Evolutionary conservation across 2,113 vertebrate species (phyloP), one percentile per base, ranked within the genome.

Genomic region (Chamaetylas fuelleborni): DNA sequence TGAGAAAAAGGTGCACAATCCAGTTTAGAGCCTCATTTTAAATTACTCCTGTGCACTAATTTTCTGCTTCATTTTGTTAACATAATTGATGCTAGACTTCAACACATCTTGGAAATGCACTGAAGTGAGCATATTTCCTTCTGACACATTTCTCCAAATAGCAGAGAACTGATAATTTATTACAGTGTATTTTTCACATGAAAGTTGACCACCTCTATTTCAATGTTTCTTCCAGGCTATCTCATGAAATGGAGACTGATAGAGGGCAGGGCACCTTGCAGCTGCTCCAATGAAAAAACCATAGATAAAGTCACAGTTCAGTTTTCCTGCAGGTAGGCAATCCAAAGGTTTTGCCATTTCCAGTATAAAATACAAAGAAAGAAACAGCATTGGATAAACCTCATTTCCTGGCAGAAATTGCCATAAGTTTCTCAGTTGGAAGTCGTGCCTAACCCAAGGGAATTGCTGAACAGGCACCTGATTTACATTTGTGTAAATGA

Each of bases 41-140:
- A 83, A 92, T 94, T 57, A 80, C 56, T 88, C 45, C 78, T 79
- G 34, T 91, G 71, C 87, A 54, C 29, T 91, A 85, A 95, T 95
- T 95, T 95, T 96, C 86, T 84, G 88, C 92, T 94, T 90, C 83
- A 67, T 93, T 95, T 92, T 91, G 56, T 90, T 91, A 60, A 85
- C 82, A 92, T 94, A 80, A 95, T 85, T 89, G 66, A 76, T 82
- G 87, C 34, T 57, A 23, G 91, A 78, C 60, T 74, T 90, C 65
- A 81, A 10, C 45, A 29, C 66, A 31, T 40, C 73, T 92, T 88
- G 67, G 51, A 90, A 88, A 74, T 56, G 34, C 18, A 47, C 25
- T 69, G n/a, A 65, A 84, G 29, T 36, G n/a, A 67, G 40, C n/a
- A 1, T 64, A 48, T 76, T 89, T 82, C 70, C 45, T 93, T 79